A percentile compares a stretch with the other conserved stretches of the same genome.
Conservation (phyloP, 2,113 vertebrate species). For the Osmerus eperlanus region DNA sequence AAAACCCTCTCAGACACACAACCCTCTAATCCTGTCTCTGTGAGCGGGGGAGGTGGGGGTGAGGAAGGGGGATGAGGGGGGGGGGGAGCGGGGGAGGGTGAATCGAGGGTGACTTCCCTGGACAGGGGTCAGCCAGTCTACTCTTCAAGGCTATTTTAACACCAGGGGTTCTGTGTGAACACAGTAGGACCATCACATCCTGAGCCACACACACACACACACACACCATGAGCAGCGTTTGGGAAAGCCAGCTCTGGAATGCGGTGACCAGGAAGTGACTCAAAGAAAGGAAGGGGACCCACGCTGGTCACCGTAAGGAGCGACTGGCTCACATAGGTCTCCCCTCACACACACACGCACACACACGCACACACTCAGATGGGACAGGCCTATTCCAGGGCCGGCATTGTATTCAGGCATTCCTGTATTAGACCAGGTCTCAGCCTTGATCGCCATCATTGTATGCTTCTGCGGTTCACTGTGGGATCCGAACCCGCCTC, state of each 20-base stretch:
- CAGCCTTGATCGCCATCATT: neutral
- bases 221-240: neutral
- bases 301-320: neutral
- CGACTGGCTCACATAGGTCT: neutral
- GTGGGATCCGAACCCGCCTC: neutral
- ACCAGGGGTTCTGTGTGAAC: neutral
- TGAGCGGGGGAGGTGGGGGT: neutral
- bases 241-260: slow-evolving; percentile 17
- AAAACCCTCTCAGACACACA: neutral
- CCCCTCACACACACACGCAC: neutral
- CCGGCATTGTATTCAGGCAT: slow-evolving; percentile 3
- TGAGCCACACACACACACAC: neutral
- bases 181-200: neutral
- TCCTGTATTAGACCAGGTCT: slow-evolving; percentile 1
- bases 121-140: neutral
- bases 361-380: neutral
- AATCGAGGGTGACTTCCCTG: neutral
- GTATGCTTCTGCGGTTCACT: neutral
- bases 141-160: slow-evolving; percentile 28
- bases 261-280: slow-evolving; percentile 31
- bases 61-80: neutral
- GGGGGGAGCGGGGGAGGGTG: neutral
- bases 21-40: neutral
- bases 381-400: neutral
- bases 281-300: slow-evolving; percentile 7